phyloP scores from a whole-genome alignment of 2,888 invertebrate species.

The Aleiodes leptofemur region DNA sequence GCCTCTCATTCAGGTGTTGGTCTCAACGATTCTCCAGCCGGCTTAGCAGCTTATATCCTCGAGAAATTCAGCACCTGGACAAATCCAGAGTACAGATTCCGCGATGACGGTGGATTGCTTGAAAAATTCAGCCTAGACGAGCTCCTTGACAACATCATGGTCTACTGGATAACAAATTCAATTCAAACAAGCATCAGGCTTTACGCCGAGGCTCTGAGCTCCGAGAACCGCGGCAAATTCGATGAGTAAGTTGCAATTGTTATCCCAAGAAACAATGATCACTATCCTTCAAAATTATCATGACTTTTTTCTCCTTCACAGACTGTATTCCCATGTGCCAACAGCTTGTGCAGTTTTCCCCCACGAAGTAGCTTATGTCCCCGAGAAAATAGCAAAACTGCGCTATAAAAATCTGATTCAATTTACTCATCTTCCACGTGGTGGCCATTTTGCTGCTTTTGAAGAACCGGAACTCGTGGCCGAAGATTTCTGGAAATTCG shows the following conservation, averaged over 20 bases:
- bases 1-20: constrained; percentile 77
- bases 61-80: constrained; percentile 92
- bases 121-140: constrained; percentile 83
- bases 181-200: constrained; percentile 86
- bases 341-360: constrained; percentile 86
- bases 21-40: constrained; percentile 87
- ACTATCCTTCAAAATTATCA: no score
- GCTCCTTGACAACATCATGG: constrained; percentile 86
- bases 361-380: constrained; percentile 80
- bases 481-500: constrained; percentile 82
- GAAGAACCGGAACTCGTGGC: constrained; percentile 85
- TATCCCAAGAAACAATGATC: neutral
- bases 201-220: constrained; percentile 81
- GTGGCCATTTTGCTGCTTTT: constrained; percentile 92
- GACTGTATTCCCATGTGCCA: constrained; percentile 83
- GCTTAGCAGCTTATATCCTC: constrained; percentile 91
- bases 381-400: constrained; percentile 79
- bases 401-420: constrained; percentile 83
- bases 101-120: constrained; percentile 82
- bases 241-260: constrained; percentile 73
- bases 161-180: constrained; percentile 87
- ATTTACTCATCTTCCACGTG: constrained; percentile 80
- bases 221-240: constrained; percentile 65
- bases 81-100: constrained; percentile 75
- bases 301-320: constrained; percentile 61